These are phyloP conservation scores for Phyllostomus hastatus DNA, from an alignment of 2,113 vertebrate genomes.

Conservation along the genomic window DNA sequence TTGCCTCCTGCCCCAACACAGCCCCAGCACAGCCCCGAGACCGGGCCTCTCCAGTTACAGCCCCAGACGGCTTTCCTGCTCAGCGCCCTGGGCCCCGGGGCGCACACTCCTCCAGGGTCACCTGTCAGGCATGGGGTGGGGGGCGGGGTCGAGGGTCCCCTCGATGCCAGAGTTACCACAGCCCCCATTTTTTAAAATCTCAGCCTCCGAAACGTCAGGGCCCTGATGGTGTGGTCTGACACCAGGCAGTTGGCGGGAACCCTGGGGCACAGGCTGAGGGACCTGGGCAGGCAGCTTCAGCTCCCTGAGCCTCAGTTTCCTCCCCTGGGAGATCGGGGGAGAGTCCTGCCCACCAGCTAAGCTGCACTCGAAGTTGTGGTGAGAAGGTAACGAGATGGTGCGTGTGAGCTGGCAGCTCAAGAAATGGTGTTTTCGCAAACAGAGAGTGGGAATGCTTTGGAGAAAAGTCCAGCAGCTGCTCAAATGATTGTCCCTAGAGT, in stretches of 20 bases:
- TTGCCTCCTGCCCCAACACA: not conserved
- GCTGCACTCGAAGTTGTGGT: accelerated
- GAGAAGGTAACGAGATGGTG: not conserved
- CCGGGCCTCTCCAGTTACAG: slow-evolving; percentile 29
- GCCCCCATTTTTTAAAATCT: not conserved
- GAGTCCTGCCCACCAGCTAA: accelerated
- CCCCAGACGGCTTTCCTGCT: not conserved
- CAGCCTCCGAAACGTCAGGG: not conserved
- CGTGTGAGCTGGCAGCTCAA: accelerated
- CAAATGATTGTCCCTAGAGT: accelerated
- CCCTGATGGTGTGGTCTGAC: accelerated
- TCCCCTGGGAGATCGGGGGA: not conserved
- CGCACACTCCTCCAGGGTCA: not conserved
- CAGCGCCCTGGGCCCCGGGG: not conserved
- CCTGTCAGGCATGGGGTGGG: not conserved
- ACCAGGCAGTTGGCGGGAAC: not conserved
- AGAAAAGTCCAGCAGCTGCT: not conserved
- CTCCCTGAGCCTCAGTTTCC: not conserved
- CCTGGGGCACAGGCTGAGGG: accelerated
- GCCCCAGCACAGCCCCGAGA: not conserved
- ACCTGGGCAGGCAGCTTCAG: not conserved
- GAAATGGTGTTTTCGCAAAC: accelerated
- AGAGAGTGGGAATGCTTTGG: not conserved
- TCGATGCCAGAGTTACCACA: accelerated
- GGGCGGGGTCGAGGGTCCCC: not conserved